phyloP scores from a whole-genome alignment of 2,888 invertebrate genomes.

The Drosophila multiciliata region DNA sequence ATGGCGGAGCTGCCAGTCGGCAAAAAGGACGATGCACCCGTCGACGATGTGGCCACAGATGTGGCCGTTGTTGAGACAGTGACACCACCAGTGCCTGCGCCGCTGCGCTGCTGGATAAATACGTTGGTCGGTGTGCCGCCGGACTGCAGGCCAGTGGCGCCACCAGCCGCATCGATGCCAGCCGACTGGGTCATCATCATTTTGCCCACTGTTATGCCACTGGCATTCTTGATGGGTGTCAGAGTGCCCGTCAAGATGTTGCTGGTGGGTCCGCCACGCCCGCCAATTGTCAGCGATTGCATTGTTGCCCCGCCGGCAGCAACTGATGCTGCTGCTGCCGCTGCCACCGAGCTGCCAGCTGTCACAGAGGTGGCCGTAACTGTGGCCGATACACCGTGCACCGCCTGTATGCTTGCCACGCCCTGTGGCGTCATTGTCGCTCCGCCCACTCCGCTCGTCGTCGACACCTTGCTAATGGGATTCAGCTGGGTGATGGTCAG shows the following conservation, averaged over 20 bases:
- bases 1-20: conserved; percentile 83
- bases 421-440: conserved; percentile 64
- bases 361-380: conserved; percentile 58
- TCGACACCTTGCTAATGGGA: conserved; percentile 80
- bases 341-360: conserved; percentile 60
- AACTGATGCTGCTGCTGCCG: conserved; percentile 1
- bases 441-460: conserved; percentile 47
- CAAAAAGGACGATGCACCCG: conserved; percentile 72
- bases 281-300: conserved; percentile 82
- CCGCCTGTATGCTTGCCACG: conserved; percentile 76
- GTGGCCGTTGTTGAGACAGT: conserved; percentile 55
- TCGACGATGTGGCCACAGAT: conserved; percentile 59
- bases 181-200: conserved; percentile 82
- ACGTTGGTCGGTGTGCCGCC: conserved; percentile 50
- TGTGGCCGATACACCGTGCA: conserved; percentile 64
- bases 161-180: conserved; percentile 30
- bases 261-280: conserved; percentile 69
- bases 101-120: conserved; percentile 57
- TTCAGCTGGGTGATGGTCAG: conserved; percentile 84
- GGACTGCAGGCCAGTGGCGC: conserved; percentile 39
- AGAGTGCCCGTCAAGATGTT: conserved; percentile 84
- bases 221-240: conserved; percentile 83
- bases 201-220: conserved; percentile 83
- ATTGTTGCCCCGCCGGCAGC: conserved; percentile 82
- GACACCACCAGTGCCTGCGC: conserved; percentile 49